These are phyloP conservation scores for Gadopsis marmoratus DNA, from an alignment of 2,797 vertebrate genomes.

Conservation along the genomic window DNA sequence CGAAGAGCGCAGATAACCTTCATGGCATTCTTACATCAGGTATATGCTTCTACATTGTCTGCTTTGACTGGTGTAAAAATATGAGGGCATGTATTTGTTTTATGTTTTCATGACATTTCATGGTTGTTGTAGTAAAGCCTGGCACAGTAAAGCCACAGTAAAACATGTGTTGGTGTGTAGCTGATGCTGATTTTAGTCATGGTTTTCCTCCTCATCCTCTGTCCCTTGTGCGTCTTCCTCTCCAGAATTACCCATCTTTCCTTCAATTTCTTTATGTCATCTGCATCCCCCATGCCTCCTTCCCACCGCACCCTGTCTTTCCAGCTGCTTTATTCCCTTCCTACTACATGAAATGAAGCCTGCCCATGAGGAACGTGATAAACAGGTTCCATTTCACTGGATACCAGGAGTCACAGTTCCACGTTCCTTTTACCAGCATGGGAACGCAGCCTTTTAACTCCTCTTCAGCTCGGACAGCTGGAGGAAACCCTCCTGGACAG, in stretches of 20 bases:
- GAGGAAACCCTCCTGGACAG: slow-evolving; percentile 47
- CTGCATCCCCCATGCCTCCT: not conserved
- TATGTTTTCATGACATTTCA: slow-evolving; percentile 3
- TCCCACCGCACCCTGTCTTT: slow-evolving; percentile 3
- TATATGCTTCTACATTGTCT: not conserved
- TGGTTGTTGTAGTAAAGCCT: not conserved
- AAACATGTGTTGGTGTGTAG: not conserved
- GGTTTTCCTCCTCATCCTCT: not conserved
- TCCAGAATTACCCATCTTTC: not conserved
- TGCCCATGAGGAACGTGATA: slow-evolving; percentile 49
- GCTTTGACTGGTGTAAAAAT: slow-evolving; percentile 7
- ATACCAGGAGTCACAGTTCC: slow-evolving; percentile 41
- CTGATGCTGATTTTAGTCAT: slow-evolving; percentile 38
- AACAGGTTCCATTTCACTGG: slow-evolving; percentile 59
- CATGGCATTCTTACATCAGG: not conserved
- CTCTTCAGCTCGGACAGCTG: slow-evolving; percentile 40
- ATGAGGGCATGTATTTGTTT: slow-evolving; percentile 1
- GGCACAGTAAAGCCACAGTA: not conserved
- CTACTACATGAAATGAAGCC: slow-evolving; percentile 33
- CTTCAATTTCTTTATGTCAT: slow-evolving; percentile 15
- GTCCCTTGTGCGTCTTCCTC: not conserved
- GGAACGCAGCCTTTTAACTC: slow-evolving; percentile 51
- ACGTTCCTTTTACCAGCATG: slow-evolving; percentile 33
- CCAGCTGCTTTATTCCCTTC: slow-evolving; percentile 30
- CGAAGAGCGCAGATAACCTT: slow-evolving; percentile 1